These are phyloP conservation scores for Cyprinus carpio DNA, from an alignment of 2,113 vertebrate species.

Conservation along the genomic window DNA sequence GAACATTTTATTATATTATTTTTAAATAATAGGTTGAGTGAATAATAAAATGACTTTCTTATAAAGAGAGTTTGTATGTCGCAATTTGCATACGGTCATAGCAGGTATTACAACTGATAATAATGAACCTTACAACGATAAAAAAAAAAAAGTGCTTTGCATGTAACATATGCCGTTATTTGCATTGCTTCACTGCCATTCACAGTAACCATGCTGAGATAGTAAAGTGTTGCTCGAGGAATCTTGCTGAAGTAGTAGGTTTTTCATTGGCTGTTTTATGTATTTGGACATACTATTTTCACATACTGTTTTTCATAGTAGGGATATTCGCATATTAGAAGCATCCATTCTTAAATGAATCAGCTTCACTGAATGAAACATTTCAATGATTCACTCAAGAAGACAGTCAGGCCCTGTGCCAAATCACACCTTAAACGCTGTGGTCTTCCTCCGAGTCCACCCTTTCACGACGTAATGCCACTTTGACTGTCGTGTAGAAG, in stretches of 20 bases:
- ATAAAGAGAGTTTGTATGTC: background rate
- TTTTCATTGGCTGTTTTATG: background rate
- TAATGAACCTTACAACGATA: background rate
- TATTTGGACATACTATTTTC: background rate
- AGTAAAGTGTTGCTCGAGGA: background rate
- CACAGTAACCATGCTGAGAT: background rate
- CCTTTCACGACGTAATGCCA: too few relatives aligned
- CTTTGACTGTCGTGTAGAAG: too few relatives aligned
- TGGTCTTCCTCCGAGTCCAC: too few relatives aligned
- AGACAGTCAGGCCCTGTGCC: background rate
- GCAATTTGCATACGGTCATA: background rate
- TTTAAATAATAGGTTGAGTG: background rate
- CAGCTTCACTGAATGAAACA: background rate
- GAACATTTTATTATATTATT: background rate
- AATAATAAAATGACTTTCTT: background rate
- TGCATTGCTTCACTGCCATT: background rate
- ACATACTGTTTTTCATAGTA: background rate
- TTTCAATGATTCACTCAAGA: background rate
- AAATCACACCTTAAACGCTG: too few relatives aligned
- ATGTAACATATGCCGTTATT: background rate
- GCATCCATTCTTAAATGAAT: background rate
- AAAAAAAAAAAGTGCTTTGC: background rate
- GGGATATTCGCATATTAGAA: background rate
- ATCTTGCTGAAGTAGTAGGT: background rate
- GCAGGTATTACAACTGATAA: background rate